phyloP scores from a whole-genome alignment of 37 sponge, comb jelly and placozoan genomes.

The Aplysina aerophoba region DNA sequence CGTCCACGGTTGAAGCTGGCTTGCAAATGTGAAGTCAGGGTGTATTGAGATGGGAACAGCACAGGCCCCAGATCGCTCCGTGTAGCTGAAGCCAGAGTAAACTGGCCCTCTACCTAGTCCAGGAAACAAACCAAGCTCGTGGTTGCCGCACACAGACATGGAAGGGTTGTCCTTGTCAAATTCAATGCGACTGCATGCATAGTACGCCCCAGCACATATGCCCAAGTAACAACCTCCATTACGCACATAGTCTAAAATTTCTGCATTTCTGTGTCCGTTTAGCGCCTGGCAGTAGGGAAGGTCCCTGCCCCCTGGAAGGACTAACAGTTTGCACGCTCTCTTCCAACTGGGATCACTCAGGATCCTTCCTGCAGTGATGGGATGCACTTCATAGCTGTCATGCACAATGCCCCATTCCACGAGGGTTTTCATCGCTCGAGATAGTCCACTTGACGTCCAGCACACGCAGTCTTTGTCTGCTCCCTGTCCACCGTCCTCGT shows the following conservation, averaged over 20 bases:
- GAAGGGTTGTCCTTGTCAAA: slow-evolving; percentile 75
- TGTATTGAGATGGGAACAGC: slow-evolving; percentile 14
- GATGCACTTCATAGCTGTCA: slow-evolving; percentile 28
- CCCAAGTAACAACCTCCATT: slow-evolving; percentile 86
- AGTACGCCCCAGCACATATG: slow-evolving; percentile 91
- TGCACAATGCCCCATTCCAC: not conserved
- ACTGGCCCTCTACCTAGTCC: slow-evolving; percentile 72
- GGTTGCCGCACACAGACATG: slow-evolving; percentile 60
- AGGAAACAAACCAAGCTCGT: slow-evolving; percentile 78
- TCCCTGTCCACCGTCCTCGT: slow-evolving; percentile 68
- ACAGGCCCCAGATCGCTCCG: slow-evolving; percentile 62
- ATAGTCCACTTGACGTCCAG: slow-evolving; percentile 48
- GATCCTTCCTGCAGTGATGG: slow-evolving; percentile 55
- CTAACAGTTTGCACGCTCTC: slow-evolving; percentile 34
- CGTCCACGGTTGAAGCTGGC: not conserved
- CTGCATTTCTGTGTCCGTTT: slow-evolving; percentile 69
- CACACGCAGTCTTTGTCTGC: slow-evolving; percentile 56
- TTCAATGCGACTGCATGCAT: slow-evolving; percentile 60
- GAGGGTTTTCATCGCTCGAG: not conserved
- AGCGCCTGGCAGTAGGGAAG: slow-evolving; percentile 70
- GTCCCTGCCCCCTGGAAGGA: slow-evolving; percentile 91
- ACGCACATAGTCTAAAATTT: slow-evolving; percentile 68
- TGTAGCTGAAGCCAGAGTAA: slow-evolving; percentile 75
- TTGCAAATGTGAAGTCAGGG: not conserved
- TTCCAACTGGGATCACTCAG: slow-evolving; percentile 28